These are phyloP conservation scores for Drosophila ohnishii DNA, from an alignment of 1,140 invertebrate species.

Conservation along the genomic window DNA sequence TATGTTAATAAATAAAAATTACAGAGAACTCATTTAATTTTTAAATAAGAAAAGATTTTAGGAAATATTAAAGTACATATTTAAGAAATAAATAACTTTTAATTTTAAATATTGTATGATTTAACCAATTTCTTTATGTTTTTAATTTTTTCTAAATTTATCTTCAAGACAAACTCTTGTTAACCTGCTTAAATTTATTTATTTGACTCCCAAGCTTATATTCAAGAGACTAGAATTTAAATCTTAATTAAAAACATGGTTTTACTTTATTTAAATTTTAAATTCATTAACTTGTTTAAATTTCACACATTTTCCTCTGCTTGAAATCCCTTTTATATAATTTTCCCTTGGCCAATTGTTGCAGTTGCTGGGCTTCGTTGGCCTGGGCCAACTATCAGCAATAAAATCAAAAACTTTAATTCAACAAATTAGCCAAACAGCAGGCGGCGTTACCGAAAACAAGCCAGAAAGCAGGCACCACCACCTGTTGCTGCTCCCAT, in stretches of 20 bases:
- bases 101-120: no score
- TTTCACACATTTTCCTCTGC: not conserved
- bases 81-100: no score
- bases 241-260: not conserved
- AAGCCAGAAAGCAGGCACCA: conserved; percentile 15
- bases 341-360: conserved; percentile 7
- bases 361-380: conserved; percentile 2
- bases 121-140: no score
- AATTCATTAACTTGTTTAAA: not conserved
- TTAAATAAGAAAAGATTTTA: no score
- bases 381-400: conserved; percentile 22
- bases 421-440: conserved; percentile 60
- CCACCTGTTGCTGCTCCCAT: conserved; percentile 60
- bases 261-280: not conserved
- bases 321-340: not conserved
- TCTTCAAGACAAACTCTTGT: no score
- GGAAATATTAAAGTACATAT: no score
- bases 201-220: no score
- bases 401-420: conserved; percentile 61
- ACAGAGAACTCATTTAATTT: no score
- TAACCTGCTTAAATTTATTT: no score
- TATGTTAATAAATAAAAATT: no score
- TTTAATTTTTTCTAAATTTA: no score
- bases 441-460: conserved; percentile 18
- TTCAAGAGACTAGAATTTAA: no score